Conservation (phyloP, 2,797 vertebrate species). For the Aphelocoma californica region DNA sequence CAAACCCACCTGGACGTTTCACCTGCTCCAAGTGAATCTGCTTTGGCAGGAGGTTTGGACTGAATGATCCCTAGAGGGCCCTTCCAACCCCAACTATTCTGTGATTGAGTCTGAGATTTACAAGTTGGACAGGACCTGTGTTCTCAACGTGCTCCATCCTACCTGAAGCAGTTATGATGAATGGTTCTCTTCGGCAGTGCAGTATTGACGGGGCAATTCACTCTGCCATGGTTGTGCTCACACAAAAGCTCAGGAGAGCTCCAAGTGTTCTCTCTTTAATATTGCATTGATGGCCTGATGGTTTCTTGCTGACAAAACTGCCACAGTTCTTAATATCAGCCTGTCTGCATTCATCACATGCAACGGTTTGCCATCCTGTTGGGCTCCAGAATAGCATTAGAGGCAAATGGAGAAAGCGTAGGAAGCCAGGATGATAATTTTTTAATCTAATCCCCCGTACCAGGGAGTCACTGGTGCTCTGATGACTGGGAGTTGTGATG, state of each 20-base stretch:
- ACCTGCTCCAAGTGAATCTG: neutral
- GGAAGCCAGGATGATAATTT: constrained; percentile 7
- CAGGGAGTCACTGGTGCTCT: neutral
- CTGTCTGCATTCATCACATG: constrained; percentile 83
- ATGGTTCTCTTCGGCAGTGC: neutral
- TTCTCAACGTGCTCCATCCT: neutral
- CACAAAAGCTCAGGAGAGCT: constrained; percentile 58
- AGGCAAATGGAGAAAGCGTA: neutral
- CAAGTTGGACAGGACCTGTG: neutral
- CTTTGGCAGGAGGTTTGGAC: neutral
- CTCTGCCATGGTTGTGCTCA: neutral
- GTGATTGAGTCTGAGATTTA: neutral
- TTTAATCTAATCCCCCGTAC: neutral
- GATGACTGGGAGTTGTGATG: constrained; percentile 1
- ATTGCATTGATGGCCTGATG: constrained; percentile 82
- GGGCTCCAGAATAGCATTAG: neutral
- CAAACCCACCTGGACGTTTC: neutral
- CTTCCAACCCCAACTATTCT: neutral
- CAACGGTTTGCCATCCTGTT: constrained; percentile 53
- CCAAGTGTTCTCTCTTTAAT: constrained; percentile 79
- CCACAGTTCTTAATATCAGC: constrained; percentile 78
- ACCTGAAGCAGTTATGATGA: neutral
- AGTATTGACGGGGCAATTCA: neutral
- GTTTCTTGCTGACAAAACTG: constrained; percentile 76
- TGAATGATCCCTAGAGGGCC: neutral